These are phyloP conservation scores for Cantharis flavilabris DNA, from an alignment of 2,888 invertebrate species.

Conservation along the genomic window DNA sequence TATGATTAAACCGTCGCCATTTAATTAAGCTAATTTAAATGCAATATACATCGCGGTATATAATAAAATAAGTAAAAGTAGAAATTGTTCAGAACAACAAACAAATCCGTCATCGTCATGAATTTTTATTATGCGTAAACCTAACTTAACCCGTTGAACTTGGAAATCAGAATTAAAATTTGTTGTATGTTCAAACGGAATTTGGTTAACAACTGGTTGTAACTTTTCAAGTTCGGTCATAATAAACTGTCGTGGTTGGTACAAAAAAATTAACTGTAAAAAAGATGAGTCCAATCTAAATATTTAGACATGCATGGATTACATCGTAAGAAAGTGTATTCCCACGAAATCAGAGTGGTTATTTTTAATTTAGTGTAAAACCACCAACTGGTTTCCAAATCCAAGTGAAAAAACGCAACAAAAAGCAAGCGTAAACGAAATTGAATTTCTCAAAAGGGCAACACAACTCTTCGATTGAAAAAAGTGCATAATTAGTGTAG, in stretches of 20 bases:
- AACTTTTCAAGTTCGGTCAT: neutral
- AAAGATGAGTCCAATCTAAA: neutral
- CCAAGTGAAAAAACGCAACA: neutral
- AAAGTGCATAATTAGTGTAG: conserved; percentile 6
- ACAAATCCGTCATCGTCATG: neutral
- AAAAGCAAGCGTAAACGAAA: neutral
- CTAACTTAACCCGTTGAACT: neutral
- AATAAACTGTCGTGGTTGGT: neutral
- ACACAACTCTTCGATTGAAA: neutral
- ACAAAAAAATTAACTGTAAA: neutral
- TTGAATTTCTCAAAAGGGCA: neutral
- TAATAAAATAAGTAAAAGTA: neutral
- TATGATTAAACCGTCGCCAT: neutral
- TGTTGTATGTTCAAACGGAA: neutral
- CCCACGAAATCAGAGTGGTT: neutral
- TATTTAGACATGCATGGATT: neutral
- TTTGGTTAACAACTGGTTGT: neutral
- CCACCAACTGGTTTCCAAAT: neutral
- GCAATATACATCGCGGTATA: neutral
- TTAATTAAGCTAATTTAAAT: neutral
- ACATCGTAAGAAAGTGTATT: neutral
- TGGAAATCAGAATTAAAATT: neutral
- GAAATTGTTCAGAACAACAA: neutral
- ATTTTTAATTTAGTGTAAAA: neutral
- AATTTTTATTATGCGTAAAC: neutral